Conservation (phyloP, 92 coral and sea anemone species). For the Porites divaricata region DNA sequence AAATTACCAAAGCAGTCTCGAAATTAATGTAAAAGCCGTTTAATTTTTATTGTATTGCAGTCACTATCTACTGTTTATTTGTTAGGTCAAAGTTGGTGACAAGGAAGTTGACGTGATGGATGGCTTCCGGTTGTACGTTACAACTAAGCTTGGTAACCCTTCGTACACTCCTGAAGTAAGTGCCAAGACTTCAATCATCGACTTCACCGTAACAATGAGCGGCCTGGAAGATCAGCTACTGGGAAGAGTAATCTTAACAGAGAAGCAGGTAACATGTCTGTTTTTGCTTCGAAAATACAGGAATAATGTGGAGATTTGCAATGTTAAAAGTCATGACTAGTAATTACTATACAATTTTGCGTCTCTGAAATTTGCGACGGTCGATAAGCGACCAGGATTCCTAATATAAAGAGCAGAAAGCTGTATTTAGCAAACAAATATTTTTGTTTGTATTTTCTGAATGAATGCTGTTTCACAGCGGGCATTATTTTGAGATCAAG, state of each 20-base stretch:
- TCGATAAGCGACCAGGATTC: too few species aligned
- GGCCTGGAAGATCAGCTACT: constrained; percentile 99
- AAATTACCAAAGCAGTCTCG: too few species aligned
- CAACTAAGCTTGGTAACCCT: constrained; percentile 99
- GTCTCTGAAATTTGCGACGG: too few species aligned
- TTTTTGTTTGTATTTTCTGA: too few species aligned
- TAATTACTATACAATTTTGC: too few species aligned
- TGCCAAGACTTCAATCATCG: constrained; percentile 99
- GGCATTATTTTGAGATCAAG: too few species aligned
- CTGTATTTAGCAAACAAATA: too few species aligned
- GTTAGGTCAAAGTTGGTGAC: constrained; percentile 99
- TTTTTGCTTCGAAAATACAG: background rate
- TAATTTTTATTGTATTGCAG: background rate
- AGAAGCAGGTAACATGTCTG: constrained; percentile 84
- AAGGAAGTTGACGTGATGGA: constrained; percentile 97
- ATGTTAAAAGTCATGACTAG: too few species aligned
- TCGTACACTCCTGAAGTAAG: constrained; percentile 99
- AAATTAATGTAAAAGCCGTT: too few species aligned
- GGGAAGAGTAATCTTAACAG: constrained; percentile 95
- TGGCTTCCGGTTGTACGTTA: constrained; percentile 93
- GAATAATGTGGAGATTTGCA: background rate
- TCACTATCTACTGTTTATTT: background rate
- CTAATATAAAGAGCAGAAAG: too few species aligned
- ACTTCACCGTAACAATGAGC: constrained; percentile 99
- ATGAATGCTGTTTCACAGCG: too few species aligned